Evolutionary conservation across 64 coral and sea anemone genomes (phyloP).

Genomic region (Orbicella faveolata): DNA sequence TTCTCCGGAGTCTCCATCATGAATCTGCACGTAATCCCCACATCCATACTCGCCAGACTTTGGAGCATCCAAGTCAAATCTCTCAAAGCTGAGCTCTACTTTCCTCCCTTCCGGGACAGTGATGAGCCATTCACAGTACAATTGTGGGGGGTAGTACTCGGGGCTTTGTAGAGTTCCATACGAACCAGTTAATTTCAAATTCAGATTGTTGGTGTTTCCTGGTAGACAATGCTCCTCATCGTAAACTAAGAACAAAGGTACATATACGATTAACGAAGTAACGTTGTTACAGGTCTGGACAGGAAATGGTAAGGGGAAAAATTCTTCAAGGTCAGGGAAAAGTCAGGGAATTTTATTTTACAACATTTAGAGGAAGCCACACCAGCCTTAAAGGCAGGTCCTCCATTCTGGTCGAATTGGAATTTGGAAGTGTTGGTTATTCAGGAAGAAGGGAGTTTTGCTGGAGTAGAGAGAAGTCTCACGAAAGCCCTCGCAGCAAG

Average conservation of each 20-base stretch:
- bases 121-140: neutral
- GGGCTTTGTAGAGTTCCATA: constrained; percentile 37
- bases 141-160: constrained; percentile 20
- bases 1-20: neutral
- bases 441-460: too few relatives aligned
- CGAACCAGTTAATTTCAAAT: neutral
- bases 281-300: too few relatives aligned
- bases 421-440: too few relatives aligned
- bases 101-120: neutral
- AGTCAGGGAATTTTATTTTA: too few relatives aligned
- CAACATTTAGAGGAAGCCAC: too few relatives aligned
- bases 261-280: too few relatives aligned
- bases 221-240: neutral
- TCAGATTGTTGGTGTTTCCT: neutral
- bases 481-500: too few relatives aligned
- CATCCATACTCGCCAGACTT: neutral
- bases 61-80: neutral
- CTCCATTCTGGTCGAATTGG: too few relatives aligned
- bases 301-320: too few relatives aligned
- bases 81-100: neutral
- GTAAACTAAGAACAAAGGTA: neutral
- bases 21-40: neutral
- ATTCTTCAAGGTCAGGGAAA: too few relatives aligned
- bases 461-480: too few relatives aligned
- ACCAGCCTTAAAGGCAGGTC: too few relatives aligned